Evolutionary conservation across 2,113 vertebrate genomes (phyloP).

Genomic region (Genyomyrus donnyi): DNA sequence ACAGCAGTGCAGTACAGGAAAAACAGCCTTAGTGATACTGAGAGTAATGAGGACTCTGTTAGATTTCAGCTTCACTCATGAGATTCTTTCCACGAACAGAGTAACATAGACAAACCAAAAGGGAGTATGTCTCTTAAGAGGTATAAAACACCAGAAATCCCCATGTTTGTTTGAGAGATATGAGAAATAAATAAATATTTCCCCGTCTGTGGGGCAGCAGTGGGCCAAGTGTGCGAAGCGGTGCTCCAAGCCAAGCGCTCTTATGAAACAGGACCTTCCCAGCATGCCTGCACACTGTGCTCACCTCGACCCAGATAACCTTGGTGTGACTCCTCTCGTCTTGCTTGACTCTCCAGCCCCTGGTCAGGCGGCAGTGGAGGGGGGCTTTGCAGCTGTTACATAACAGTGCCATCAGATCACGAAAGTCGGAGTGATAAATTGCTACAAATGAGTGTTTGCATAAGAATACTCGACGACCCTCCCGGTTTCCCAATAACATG

Average conservation of each 20-base stretch:
- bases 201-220: background rate
- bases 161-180: background rate
- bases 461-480: background rate
- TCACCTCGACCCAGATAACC: background rate
- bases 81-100: background rate
- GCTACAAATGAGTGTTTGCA: background rate
- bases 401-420: background rate
- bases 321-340: background rate
- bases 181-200: background rate
- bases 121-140: background rate
- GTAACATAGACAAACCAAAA: background rate
- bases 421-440: background rate
- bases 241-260: constrained; percentile 13
- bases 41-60: background rate
- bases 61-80: background rate
- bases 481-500: background rate
- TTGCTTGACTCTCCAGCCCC: background rate
- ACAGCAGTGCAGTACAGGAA: background rate
- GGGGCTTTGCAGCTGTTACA: background rate
- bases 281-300: background rate
- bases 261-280: constrained; percentile 19
- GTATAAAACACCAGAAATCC: background rate
- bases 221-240: background rate
- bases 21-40: background rate
- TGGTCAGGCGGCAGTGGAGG: background rate